These are phyloP conservation scores for Temnothorax rugatulus DNA, from an alignment of 2,888 invertebrate genomes.

Conservation along the genomic window DNA sequence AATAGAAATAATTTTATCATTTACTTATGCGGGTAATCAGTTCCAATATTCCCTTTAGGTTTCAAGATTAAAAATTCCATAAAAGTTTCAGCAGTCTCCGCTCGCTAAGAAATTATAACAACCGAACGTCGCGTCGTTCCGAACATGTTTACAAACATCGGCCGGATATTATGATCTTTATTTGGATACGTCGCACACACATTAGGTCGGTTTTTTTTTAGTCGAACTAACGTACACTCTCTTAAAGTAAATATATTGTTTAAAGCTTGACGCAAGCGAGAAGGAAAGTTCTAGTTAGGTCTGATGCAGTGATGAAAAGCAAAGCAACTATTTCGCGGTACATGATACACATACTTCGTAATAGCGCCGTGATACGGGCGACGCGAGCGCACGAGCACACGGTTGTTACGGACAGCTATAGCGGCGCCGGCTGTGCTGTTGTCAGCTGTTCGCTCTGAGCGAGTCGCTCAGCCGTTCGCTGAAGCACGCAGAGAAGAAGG, in stretches of 20 bases:
- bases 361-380: neutral
- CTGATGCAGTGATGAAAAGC: no score
- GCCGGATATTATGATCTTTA: slow-evolving; percentile 1
- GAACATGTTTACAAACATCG: neutral
- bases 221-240: neutral
- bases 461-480: neutral
- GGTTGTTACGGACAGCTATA: neutral
- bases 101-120: neutral
- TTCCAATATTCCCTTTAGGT: neutral
- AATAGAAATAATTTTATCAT: neutral
- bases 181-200: slow-evolving; percentile 13
- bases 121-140: neutral
- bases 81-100: neutral
- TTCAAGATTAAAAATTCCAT: neutral
- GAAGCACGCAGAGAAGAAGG: neutral
- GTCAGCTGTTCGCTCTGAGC: slow-evolving; percentile 55
- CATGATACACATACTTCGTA: neutral
- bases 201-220: neutral
- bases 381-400: neutral
- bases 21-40: slow-evolving; percentile 3
- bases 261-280: neutral
- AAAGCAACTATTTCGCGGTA: neutral
- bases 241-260: neutral
- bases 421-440: slow-evolving; percentile 55
- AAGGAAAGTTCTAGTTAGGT: neutral